Evolutionary conservation across 1,140 invertebrate species (phyloP), one percentile per base, ranked within the genome.

Genomic region (Listronotus oregonensis): DNA sequence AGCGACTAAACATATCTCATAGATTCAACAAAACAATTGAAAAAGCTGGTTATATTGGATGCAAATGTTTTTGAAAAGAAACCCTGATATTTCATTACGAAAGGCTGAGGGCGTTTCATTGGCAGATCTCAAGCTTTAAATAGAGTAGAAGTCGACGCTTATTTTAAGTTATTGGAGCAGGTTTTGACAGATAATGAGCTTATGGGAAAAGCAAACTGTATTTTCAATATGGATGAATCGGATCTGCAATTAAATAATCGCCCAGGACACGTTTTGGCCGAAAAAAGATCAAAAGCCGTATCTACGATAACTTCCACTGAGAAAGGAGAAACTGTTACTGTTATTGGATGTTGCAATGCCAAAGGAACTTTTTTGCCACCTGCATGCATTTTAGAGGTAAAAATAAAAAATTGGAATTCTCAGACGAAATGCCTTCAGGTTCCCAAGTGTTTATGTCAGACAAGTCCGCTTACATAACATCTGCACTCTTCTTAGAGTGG

Each of bases 401-500:
- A 57, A 74, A 75, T 57, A 71, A 75, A 64, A 77, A 75, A 58
- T 39, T 66, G n/a, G 75, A 81, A 66, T 78, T 76, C 62, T 47
- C 67, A 67, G 72, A 78, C 46, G 71, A 68, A 8, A 43, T 75
- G 11, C 71, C 71, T 21, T 71, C 73, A 31, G 74, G 68, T 27
- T 70, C 73, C 7, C 17, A 56, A n/a, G 62, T n/a, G n/a, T n/a
- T n/a, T n/a, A n/a, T n/a, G n/a, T 75, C 15, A 67, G 64, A 44
- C 75, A 73, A 75, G 51, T 79, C 74, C 0, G 74, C 74, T 1
- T 77, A 77, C 47, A 66, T 79, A 9, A 76, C 64, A 50, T 42
- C 75, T 15, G 75, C 58, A 82, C 46, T n/a, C n/a, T 81, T 61
- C 52, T n/a, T 58, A 31, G 27, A 52, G 43, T 68, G 67, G 63